Percentiles rank a stretch among this genome's conserved stretches.
These are phyloP conservation scores for Actinostola sp. DNA, from an alignment of 92 coral and sea anemone species.

Conservation along the genomic window DNA sequence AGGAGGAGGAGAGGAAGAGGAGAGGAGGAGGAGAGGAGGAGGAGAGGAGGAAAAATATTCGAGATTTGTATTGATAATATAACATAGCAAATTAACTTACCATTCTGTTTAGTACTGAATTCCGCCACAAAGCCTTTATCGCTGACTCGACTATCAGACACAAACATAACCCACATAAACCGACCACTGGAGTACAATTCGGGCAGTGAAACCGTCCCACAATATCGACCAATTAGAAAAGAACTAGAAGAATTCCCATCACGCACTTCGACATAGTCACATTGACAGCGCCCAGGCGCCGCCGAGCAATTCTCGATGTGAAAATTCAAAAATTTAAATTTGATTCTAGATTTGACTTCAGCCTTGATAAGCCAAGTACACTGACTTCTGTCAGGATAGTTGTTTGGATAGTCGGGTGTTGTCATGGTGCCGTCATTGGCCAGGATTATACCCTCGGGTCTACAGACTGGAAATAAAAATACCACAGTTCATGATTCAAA, in stretches of 20 bases:
- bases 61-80: background rate
- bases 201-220: slow-evolving; percentile 43
- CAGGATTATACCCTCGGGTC: slow-evolving; percentile 17
- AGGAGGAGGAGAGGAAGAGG: background rate
- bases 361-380: slow-evolving; percentile 63
- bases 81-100: background rate
- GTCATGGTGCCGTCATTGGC: slow-evolving; percentile 30
- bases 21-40: background rate
- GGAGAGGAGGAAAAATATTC: background rate
- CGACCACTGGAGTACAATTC: slow-evolving; percentile 64
- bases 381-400: slow-evolving; percentile 42
- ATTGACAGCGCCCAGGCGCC: slow-evolving; percentile 45
- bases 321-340: slow-evolving; percentile 29
- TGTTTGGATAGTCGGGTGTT: slow-evolving; percentile 44
- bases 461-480: slow-evolving; percentile 49
- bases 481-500: background rate
- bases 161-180: slow-evolving; percentile 61
- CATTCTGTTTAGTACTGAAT: slow-evolving; percentile 28
- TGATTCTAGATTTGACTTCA: slow-evolving; percentile 32
- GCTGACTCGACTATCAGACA: slow-evolving; percentile 36
- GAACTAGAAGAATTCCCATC: slow-evolving; percentile 57
- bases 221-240: slow-evolving; percentile 51
- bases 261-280: slow-evolving; percentile 70
- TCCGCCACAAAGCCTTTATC: slow-evolving; percentile 64
- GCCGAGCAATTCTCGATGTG: slow-evolving; percentile 56